These are phyloP conservation scores for Mythimna impura DNA, from an alignment of 2,888 invertebrate species.

Conservation along the genomic window DNA sequence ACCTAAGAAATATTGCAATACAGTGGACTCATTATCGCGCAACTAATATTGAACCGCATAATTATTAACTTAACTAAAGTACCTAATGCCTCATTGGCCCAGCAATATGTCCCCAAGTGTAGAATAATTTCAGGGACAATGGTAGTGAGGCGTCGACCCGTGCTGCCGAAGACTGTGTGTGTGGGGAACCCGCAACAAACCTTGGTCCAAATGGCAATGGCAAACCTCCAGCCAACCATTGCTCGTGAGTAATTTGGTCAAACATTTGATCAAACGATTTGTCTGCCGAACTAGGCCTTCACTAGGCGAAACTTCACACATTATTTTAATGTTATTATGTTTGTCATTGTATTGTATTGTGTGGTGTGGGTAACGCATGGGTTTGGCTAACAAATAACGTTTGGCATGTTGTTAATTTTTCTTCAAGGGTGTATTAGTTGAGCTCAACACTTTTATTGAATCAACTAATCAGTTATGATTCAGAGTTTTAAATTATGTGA, in stretches of 20 bases:
- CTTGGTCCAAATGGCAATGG: constrained; percentile 79
- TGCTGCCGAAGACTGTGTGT: constrained; percentile 83
- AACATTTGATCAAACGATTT: constrained; percentile 62
- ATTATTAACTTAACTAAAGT: constrained; percentile 17
- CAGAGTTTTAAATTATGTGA: constrained; percentile 19
- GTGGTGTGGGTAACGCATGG: constrained; percentile 60
- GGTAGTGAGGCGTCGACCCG: constrained; percentile 89
- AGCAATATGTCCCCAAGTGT: constrained; percentile 66
- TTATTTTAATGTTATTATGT: constrained; percentile 14
- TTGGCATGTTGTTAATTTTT: constrained; percentile 50
- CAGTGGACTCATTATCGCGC: constrained; percentile 17
- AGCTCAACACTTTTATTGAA: constrained; percentile 15
- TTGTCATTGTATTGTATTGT: constrained; percentile 35
- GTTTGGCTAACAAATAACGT: constrained; percentile 60
- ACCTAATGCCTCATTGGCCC: constrained; percentile 41
- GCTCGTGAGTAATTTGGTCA: constrained; percentile 84
- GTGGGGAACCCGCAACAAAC: constrained; percentile 71
- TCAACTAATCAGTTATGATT: constrained; percentile 11
- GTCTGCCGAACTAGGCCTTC: constrained; percentile 37
- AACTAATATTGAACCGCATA: constrained; percentile 17
- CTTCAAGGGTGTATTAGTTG: constrained; percentile 30
- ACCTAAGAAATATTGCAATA: not conserved
- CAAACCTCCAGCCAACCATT: constrained; percentile 84
- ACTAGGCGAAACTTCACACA: constrained; percentile 34
- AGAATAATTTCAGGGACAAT: constrained; percentile 86